Evolutionary conservation across 37 sponge, comb jelly and placozoan genomes (phyloP).

Genomic region (Aplysina aerophoba): DNA sequence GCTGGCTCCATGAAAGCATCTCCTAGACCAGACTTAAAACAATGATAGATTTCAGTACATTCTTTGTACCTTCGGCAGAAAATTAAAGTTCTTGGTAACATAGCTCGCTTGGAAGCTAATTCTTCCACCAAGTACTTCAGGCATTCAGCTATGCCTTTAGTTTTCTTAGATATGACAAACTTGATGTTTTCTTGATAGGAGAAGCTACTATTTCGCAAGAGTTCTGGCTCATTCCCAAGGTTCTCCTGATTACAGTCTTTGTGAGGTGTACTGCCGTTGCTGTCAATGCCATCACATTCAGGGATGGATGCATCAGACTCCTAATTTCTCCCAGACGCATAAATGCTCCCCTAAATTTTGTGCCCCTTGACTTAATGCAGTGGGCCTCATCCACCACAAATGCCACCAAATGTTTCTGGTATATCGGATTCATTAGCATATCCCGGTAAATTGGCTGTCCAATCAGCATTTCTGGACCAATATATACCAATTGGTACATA

Average conservation of each 20-base stretch:
- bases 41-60: too few relatives aligned
- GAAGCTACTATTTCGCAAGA: too few relatives aligned
- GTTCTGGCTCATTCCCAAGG: not conserved
- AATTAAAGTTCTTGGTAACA: too few relatives aligned
- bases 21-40: too few relatives aligned
- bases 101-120: too few relatives aligned
- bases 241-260: not conserved
- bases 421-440: not conserved
- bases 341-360: not conserved
- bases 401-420: not conserved
- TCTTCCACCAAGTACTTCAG: too few relatives aligned
- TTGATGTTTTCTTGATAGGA: too few relatives aligned
- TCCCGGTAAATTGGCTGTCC: not conserved
- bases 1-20: too few relatives aligned
- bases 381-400: not conserved
- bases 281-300: not conserved
- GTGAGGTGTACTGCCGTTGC: not conserved
- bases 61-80: too few relatives aligned
- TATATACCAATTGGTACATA: not conserved
- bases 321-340: not conserved
- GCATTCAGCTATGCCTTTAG: too few relatives aligned
- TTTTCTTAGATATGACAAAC: too few relatives aligned
- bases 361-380: not conserved
- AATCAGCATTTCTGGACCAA: not conserved
- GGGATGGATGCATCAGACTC: not conserved